Evolutionary conservation across 2,113 vertebrate species (phyloP).

Genomic region (Pygoscelis adeliae): DNA sequence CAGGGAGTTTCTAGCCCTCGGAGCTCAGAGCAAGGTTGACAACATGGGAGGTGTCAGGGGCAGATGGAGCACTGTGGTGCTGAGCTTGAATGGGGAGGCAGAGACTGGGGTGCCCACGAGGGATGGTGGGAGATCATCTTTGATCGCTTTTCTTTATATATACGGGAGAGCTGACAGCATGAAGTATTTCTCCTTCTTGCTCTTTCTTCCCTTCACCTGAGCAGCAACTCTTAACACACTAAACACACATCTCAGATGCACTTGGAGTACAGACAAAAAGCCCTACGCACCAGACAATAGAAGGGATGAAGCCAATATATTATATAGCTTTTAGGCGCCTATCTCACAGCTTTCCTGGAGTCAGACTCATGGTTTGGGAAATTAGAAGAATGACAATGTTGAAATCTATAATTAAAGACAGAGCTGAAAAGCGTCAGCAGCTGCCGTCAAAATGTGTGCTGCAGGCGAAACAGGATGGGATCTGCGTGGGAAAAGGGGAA

Average conservation of each 20-base stretch:
- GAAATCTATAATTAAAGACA: conserved; percentile 39
- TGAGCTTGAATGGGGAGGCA: background rate
- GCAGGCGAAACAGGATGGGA: fast-evolving
- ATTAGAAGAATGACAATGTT: background rate
- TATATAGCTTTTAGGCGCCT: background rate
- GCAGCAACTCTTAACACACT: background rate
- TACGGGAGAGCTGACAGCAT: background rate
- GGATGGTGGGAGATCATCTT: background rate
- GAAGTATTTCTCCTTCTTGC: background rate
- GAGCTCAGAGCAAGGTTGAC: background rate
- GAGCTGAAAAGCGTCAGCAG: background rate
- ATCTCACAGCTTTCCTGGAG: conserved; percentile 6
- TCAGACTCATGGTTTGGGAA: background rate
- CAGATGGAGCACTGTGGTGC: fast-evolving
- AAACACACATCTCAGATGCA: background rate
- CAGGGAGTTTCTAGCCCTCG: background rate
- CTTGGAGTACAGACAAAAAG: background rate
- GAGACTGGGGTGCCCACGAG: fast-evolving
- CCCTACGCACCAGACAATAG: background rate
- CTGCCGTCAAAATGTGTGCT: background rate
- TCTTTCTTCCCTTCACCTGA: background rate
- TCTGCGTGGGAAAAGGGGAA: background rate
- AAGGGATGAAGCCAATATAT: background rate
- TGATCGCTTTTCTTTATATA: background rate
- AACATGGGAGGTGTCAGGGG: background rate